Conservation (phyloP, 2,888 invertebrate genomes). For the Nomada fabriciana region DNA sequence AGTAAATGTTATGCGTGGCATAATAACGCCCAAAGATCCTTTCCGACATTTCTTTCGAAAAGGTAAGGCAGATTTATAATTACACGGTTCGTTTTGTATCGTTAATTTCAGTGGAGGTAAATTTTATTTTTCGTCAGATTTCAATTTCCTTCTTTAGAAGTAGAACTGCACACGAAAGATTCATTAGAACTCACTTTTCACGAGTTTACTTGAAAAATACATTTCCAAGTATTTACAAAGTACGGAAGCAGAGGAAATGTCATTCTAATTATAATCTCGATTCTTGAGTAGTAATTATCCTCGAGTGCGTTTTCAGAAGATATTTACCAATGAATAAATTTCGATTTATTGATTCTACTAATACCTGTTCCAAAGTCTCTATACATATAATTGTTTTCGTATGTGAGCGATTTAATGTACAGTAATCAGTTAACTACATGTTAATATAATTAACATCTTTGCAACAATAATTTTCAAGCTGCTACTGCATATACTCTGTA, state of each 20-base stretch:
- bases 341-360: no score
- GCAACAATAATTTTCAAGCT: no score
- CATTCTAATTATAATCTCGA: background rate
- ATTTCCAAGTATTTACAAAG: background rate
- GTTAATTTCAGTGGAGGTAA: background rate
- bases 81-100: background rate
- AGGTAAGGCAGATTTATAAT: slow-evolving; percentile 16
- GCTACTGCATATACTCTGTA: no score
- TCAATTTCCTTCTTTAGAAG: background rate
- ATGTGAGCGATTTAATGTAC: no score
- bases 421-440: no score
- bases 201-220: background rate
- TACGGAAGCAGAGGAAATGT: background rate
- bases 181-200: slow-evolving; percentile 8
- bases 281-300: background rate
- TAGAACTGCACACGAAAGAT: slow-evolving; percentile 7
- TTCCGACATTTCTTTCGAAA: background rate
- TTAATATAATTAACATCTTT: no score
- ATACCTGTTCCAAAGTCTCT: no score
- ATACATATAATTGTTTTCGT: no score
- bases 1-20: no score
- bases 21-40: no score
- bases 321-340: no score
- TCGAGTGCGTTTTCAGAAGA: no score
- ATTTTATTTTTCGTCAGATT: slow-evolving; percentile 12